phyloP scores from a whole-genome alignment of 1,140 invertebrate species.

The Nautilus pompilius region DNA sequence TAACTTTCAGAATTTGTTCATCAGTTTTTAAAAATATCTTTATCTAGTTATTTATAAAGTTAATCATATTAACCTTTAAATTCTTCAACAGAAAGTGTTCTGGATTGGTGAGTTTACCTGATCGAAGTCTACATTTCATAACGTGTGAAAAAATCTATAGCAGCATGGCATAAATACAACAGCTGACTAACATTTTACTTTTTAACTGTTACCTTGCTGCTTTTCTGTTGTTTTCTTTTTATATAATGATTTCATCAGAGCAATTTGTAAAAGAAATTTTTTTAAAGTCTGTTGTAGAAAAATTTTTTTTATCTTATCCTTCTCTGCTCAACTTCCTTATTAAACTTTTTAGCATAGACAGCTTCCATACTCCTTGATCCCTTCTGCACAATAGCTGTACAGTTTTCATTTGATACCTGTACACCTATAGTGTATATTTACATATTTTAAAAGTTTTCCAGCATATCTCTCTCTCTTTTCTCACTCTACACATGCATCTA shows the following conservation, averaged over 20 bases:
- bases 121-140: background rate
- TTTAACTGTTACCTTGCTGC: no score
- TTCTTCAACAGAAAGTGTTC: background rate
- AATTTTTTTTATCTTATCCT: no score
- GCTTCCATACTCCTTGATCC: no score
- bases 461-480: background rate
- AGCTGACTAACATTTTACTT: no score
- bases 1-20: background rate
- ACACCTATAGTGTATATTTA: background rate
- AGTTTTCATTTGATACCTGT: background rate
- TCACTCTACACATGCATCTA: background rate
- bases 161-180: background rate
- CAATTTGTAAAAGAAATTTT: no score
- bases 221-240: no score
- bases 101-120: background rate
- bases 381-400: no score
- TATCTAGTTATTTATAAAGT: background rate
- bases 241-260: no score
- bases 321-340: no score
- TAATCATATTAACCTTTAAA: background rate
- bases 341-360: no score
- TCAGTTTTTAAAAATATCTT: background rate
- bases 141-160: background rate
- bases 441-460: background rate
- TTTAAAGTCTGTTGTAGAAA: no score